phyloP scores from a whole-genome alignment of 2,113 vertebrate species.

The Sander lucioperca region DNA sequence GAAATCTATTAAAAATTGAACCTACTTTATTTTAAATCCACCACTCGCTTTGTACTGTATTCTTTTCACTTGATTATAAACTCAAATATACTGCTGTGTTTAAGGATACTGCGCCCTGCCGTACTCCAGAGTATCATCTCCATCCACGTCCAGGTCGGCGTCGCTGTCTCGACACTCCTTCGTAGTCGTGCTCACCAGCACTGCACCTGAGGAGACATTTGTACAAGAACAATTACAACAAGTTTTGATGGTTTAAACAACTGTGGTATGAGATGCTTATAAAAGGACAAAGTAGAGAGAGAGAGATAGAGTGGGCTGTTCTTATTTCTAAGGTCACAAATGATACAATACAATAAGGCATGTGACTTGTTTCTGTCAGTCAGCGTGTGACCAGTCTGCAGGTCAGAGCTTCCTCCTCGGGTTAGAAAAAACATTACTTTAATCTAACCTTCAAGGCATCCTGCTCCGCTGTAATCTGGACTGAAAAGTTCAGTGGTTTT shows the following conservation, averaged over 20 bases:
- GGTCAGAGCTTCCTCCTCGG: conserved; percentile 46
- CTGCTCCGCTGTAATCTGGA: conserved; percentile 91
- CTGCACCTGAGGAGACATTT: conserved; percentile 84
- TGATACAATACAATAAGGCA: not conserved
- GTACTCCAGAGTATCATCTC: conserved; percentile 96
- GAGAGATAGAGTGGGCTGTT: not conserved
- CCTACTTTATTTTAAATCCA: too few species aligned
- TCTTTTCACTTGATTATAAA: too few species aligned
- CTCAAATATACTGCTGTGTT: not conserved
- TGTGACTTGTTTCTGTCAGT: conserved; percentile 10
- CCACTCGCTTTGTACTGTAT: too few species aligned
- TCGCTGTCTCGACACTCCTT: conserved; percentile 98
- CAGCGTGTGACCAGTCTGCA: conserved; percentile 39
- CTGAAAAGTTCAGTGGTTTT: conserved; percentile 99
- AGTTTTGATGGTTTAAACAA: not conserved
- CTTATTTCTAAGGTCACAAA: not conserved
- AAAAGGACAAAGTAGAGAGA: not conserved
- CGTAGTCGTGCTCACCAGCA: conserved; percentile 90
- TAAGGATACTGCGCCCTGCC: conserved; percentile 98
- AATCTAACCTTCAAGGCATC: conserved; percentile 85
- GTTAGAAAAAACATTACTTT: conserved; percentile 64
- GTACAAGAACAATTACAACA: not conserved
- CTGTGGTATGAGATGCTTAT: not conserved
- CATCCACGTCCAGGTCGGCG: conserved; percentile 96
- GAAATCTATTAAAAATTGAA: too few species aligned